These are phyloP conservation scores for Lottia gigantea DNA, from an alignment of 2,888 invertebrate species.

Conservation along the genomic window DNA sequence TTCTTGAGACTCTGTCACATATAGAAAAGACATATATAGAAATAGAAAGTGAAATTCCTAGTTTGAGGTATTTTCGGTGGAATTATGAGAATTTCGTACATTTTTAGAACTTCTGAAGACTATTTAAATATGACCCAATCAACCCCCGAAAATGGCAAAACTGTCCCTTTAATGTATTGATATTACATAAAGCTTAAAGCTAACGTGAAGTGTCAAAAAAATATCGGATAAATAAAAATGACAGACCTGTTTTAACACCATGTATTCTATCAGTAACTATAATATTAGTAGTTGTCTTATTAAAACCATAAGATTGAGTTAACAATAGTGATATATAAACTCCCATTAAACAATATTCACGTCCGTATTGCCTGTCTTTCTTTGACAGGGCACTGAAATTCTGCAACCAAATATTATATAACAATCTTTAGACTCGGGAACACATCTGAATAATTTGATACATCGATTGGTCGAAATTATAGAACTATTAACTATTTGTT, in stretches of 20 bases:
- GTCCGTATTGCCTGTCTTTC: slow-evolving; percentile 38
- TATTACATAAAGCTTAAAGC: neutral
- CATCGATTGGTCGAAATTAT: too few relatives aligned
- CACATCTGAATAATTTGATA: too few relatives aligned
- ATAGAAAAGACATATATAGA: too few relatives aligned
- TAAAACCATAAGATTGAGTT: slow-evolving; percentile 46
- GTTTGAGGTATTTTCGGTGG: too few relatives aligned
- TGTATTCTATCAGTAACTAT: slow-evolving; percentile 37
- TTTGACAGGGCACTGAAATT: slow-evolving; percentile 32
- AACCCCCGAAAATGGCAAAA: too few relatives aligned
- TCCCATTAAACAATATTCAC: slow-evolving; percentile 52
- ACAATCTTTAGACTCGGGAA: too few relatives aligned
- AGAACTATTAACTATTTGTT: too few relatives aligned
- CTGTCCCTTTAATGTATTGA: neutral
- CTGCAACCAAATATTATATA: slow-evolving; percentile 31
- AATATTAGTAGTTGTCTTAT: slow-evolving; percentile 36
- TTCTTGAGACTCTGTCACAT: too few relatives aligned
- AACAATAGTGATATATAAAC: slow-evolving; percentile 54
- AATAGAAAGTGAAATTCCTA: too few relatives aligned
- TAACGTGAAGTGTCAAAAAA: neutral
- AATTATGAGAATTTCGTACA: too few relatives aligned
- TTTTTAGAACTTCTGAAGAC: too few relatives aligned
- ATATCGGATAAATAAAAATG: neutral
- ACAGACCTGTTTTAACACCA: slow-evolving; percentile 43
- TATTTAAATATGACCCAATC: too few relatives aligned